Evolutionary conservation across 2,888 invertebrate genomes (phyloP), one percentile per base, ranked within the genome.

Genomic region (Diaperis boleti): DNA sequence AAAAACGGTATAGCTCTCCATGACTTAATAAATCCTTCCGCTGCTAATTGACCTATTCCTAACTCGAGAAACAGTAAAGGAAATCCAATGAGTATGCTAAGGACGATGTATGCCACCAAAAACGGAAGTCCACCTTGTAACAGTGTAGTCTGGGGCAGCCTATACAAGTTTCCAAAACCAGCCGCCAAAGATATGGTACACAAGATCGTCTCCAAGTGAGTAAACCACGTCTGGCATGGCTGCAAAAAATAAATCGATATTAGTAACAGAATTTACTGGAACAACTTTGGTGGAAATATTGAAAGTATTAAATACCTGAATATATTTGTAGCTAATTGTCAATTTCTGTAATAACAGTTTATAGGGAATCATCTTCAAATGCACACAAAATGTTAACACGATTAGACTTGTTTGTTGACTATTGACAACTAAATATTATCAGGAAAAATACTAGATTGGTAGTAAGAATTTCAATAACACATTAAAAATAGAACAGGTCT

Each of bases 1-100:
- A 88, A 86, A 72, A 89, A 84, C 1, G 88, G 89, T 31, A 89
- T 87, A 0, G 87, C 88, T 66, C 85, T 83, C 88, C 88, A 89
- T 13, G 87, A 82, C 44, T 88, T 88, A 3, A 87, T 86, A 13
- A 86, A 84, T 18, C 88, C 88, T 71, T 88, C 87, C 74, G 88
- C 87, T 59, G 88, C 87, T 57, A 89, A 82, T 75, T 88, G 88
- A 3, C 88, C 89, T 0, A 88, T 78, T 0, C 88, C 85, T 13
- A 89, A 81, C 76, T 89, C 88, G 54, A 89, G 79, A 68, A 88
- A 82, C 0, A 85, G 80, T n/a, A 85, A 76, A 0, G 89, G 88
- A 26, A 87, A 76, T 1, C 86, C 87, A 11, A 88, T 79, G 1
- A 82, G 64, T 3, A 85, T 63, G 64, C 84, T 79, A 1, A 86